Percentiles rank a stretch among this genome's conserved stretches.
phyloP scores from a whole-genome alignment of 1,140 invertebrate species.

The Venturia canescens region DNA sequence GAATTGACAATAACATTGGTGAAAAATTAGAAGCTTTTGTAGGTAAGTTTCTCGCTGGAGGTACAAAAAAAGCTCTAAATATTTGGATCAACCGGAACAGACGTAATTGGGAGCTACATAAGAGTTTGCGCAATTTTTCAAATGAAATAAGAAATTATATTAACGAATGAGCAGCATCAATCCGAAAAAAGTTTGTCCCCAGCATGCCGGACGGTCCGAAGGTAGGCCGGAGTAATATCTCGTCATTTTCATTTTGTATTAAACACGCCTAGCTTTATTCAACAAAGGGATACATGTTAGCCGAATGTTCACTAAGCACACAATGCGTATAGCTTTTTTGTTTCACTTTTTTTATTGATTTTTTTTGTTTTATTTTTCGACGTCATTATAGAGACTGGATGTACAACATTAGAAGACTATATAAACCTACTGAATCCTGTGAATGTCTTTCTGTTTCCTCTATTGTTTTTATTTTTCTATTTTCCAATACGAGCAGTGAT shows the following conservation, averaged over 20 bases:
- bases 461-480: slow-evolving; percentile 37
- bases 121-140: not conserved
- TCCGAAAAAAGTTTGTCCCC: not conserved
- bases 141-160: not conserved
- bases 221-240: slow-evolving; percentile 32
- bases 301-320: slow-evolving; percentile 71
- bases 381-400: slow-evolving; percentile 62
- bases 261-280: slow-evolving; percentile 76
- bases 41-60: not conserved
- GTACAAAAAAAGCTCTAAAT: not conserved
- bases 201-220: not conserved
- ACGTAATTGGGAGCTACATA: not conserved
- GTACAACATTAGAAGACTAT: slow-evolving; percentile 59
- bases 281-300: slow-evolving; percentile 75
- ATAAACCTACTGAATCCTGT: slow-evolving; percentile 57
- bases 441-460: slow-evolving; percentile 31
- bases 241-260: slow-evolving; percentile 66
- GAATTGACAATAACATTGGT: too few relatives aligned
- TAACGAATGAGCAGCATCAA: not conserved
- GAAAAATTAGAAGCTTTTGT: not conserved
- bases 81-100: not conserved
- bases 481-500: slow-evolving; percentile 21
- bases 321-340: slow-evolving; percentile 58
- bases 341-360: not conserved
- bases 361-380: slow-evolving; percentile 48